Evolutionary conservation across 2,797 vertebrate genomes (phyloP), one percentile per base, ranked within the genome.

Genomic region (Neoniphon sammara): DNA sequence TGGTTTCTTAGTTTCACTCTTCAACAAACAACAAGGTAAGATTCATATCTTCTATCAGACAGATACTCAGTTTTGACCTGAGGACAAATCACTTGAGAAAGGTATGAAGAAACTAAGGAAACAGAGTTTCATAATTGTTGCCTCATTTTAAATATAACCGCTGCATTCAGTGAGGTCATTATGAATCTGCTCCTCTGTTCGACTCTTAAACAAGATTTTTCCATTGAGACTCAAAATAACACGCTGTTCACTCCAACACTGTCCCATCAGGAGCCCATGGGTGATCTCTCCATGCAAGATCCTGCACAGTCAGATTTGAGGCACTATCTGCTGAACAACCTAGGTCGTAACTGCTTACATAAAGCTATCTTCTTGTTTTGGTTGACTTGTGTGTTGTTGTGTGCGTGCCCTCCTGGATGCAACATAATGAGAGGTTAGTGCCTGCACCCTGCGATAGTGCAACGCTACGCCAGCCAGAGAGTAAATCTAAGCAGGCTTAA

Each of bases 401-500:
- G 17, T 69, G 52, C 36, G 49, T 59, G 56, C 30, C 44, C 50
- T 14, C 11, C 5, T n/a, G 52, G 63, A 56, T 57, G 31, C 9
- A 18, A 10, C 25, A 50, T 39, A 55, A 75, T 78, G 57, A 63
- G 70, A 82, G 60, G 72, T 78, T 79, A 82, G 25, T 30, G 30
- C 72, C 59, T 61, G n/a, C 49, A 56, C 54, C 21, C 42, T 10
- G 57, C 1, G 6, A 75, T 65, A 71, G 58, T 49, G 52, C 30
- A 11, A 12, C 34, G 44, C 64, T 70, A 55, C 46, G 6, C 79
- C 57, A 79, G 56, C 63, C 70, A 80, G 72, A 61, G 67, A 53
- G 71, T 83, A 52, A 73, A 77, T 71, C 73, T 87, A 85, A 91
- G 83, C 60, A 36, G 77, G 54, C 81, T 86, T 90, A 88, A 88